These are phyloP conservation scores for Sminthurinus aureus DNA, from an alignment of 2,888 invertebrate species.

Conservation along the genomic window DNA sequence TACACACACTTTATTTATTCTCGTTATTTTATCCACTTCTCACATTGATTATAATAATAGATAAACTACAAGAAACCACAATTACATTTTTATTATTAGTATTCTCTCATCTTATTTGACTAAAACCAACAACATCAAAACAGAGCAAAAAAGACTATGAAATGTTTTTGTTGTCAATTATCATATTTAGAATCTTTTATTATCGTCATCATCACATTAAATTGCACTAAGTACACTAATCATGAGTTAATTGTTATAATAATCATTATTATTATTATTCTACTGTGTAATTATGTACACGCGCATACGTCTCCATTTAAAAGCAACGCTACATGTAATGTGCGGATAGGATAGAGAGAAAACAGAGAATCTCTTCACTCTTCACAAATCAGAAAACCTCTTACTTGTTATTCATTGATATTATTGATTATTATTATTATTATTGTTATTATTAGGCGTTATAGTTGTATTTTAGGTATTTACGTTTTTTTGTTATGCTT, in stretches of 20 bases:
- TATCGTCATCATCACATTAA: background rate
- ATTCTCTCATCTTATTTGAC: background rate
- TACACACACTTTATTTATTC: background rate
- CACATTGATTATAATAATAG: too few relatives aligned
- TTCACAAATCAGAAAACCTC: slow-evolving; percentile 2
- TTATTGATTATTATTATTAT: slow-evolving; percentile 1
- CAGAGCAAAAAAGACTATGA: too few relatives aligned
- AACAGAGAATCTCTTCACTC: background rate
- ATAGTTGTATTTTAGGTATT: background rate
- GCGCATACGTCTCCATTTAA: background rate
- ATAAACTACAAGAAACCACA: too few relatives aligned
- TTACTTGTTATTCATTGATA: slow-evolving; percentile 5
- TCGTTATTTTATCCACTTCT: too few relatives aligned
- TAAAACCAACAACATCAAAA: too few relatives aligned
- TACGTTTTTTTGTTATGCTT: background rate
- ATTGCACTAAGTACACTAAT: background rate
- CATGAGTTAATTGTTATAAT: background rate
- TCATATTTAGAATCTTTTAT: background rate
- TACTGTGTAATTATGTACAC: background rate
- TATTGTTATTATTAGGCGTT: background rate
- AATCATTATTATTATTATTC: background rate
- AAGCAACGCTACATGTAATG: background rate
- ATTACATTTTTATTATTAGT: background rate
- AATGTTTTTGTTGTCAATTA: too few relatives aligned
- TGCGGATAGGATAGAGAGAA: background rate